Evolutionary conservation across 1,140 invertebrate species (phyloP).

Genomic region (Cydia strobilella): DNA sequence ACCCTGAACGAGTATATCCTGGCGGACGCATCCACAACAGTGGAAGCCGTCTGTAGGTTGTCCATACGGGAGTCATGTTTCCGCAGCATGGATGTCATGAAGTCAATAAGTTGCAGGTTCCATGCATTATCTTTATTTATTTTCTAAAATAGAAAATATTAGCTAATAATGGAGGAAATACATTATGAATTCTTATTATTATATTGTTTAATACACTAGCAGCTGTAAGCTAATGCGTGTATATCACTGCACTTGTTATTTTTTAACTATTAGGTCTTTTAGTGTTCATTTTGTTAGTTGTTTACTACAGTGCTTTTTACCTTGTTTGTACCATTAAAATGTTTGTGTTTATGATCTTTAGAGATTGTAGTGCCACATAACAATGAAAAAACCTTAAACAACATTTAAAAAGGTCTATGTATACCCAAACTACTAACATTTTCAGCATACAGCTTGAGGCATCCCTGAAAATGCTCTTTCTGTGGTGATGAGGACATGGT

Average conservation of each 20-base stretch:
- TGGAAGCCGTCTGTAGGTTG: conserved; percentile 88
- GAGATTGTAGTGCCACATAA: neutral
- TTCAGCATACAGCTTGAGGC: conserved; percentile 85
- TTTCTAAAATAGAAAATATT: conserved; percentile 81
- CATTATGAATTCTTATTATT: too few species aligned
- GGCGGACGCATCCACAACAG: conserved; percentile 89
- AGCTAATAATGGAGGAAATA: too few species aligned
- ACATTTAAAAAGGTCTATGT: neutral
- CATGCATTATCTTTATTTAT: conserved; percentile 93
- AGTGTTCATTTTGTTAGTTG: too few species aligned
- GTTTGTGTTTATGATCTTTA: too few species aligned
- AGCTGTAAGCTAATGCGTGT: too few species aligned
- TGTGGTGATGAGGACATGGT: conserved; percentile 77
- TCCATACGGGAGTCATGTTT: conserved; percentile 84
- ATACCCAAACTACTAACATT: conserved; percentile 77
- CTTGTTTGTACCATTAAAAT: too few species aligned
- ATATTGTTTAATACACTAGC: too few species aligned
- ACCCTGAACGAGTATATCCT: conserved; percentile 92
- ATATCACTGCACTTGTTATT: too few species aligned
- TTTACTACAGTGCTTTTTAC: too few species aligned
- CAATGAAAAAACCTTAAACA: neutral
- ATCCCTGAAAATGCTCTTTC: conserved; percentile 84
- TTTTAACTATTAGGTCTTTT: too few species aligned
- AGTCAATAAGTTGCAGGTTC: conserved; percentile 90
- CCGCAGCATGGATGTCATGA: conserved; percentile 86